Evolutionary conservation across 35 echinoderm and acorn worm species (phyloP), one percentile per base, ranked within the genome.

Genomic region (Eucidaris tribuloides): DNA sequence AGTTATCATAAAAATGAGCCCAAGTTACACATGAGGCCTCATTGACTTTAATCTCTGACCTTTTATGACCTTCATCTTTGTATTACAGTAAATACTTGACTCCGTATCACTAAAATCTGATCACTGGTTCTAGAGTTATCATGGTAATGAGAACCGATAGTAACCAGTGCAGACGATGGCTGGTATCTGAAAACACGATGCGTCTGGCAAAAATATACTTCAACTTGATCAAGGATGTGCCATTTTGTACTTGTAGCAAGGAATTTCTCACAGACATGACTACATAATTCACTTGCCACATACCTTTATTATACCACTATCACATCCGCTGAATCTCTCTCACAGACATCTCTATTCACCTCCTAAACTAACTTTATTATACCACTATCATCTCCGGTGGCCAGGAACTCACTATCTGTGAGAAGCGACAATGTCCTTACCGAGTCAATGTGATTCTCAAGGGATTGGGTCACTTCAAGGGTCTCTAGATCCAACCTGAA

Each of bases 361-460:
- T n/a, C n/a, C 19, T 5, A 64, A 44, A 68, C 7, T 62, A 90
- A 80, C 88, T 70, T 83, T 49, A 92, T 80, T 45, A 91, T 42
- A 7, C 93, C 93, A 58, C 80, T 56, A 48, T 96, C 93, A 54
- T 91, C 84, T 25, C 93, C 93, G 0, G 93, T 96, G 25, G 89
- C 93, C 25, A 96, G 62, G 24, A 87, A 40, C 30, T 71, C 35
- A 48, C 81, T 60, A 29, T 96, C 89, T 2, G 79, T 59, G 19
- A 89, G 88, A 28, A 96, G 88, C 9, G 72, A 44, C 32, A 84
- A 92, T 15, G 88, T 91, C 34, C 92, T 43, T 1, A 94, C 84
- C 6, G 76, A 42, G n/a, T 96, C 93, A 15, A 46, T 42, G 31
- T 96, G 93, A 18, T 84, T 85, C 23, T 85, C 60, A 14, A 96